Conservation (phyloP, 2,888 invertebrate genomes). For the Leucania comma region DNA sequence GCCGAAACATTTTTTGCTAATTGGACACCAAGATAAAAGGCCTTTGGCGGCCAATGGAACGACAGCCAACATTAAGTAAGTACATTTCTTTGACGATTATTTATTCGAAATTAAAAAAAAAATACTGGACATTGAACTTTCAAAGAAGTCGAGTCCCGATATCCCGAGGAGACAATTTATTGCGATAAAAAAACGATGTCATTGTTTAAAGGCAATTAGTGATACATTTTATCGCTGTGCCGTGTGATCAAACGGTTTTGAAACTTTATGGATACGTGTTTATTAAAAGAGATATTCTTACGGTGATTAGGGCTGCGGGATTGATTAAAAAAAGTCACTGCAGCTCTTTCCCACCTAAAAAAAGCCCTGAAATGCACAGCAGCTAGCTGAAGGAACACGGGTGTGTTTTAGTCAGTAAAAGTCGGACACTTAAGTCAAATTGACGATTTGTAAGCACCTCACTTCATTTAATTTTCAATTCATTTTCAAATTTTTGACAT, state of each 20-base stretch:
- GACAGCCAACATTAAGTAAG: conserved; percentile 57
- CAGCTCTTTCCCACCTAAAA: too few relatives aligned
- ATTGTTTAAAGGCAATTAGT: conserved; percentile 55
- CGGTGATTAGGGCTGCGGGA: not conserved
- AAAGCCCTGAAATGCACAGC: too few relatives aligned
- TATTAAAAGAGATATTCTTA: conserved; percentile 26
- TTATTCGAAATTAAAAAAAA: conserved; percentile 61
- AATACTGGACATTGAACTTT: conserved; percentile 63
- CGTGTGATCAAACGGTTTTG: conserved; percentile 34
- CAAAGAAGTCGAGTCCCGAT: conserved; percentile 58
- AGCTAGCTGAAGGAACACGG: too few relatives aligned
- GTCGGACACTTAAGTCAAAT: too few relatives aligned
- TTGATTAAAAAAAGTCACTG: too few relatives aligned
- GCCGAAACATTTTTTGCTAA: conserved; percentile 69
- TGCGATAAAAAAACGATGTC: conserved; percentile 34
- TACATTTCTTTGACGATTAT: conserved; percentile 65
- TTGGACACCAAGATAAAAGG: conserved; percentile 71
- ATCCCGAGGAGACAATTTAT: conserved; percentile 52
- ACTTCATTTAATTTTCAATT: too few relatives aligned
- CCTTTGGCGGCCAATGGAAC: conserved; percentile 65
- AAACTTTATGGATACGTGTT: conserved; percentile 32
- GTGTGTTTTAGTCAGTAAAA: not conserved
- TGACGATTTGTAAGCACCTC: too few relatives aligned
- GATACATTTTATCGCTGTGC: conserved; percentile 18
- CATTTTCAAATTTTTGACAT: too few relatives aligned